A percentile compares a stretch with the other conserved stretches of the same genome.
Evolutionary conservation across 2,797 vertebrate species (phyloP).

Genomic region (Triplophysa yarkandensis): DNA sequence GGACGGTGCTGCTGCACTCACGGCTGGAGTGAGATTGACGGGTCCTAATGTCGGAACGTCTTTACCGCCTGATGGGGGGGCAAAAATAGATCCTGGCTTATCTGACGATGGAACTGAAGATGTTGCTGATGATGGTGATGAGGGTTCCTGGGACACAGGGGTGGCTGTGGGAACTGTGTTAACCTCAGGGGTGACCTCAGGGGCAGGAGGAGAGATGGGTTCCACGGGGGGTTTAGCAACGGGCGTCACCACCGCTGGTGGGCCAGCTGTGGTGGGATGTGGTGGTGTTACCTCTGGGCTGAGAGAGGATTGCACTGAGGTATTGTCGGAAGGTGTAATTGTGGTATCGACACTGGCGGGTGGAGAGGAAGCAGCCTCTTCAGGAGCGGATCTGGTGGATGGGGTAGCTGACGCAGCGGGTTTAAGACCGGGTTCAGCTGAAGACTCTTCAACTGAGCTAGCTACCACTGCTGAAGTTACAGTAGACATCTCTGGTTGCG

Average conservation of each 20-base stretch:
- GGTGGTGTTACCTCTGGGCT: slow-evolving; percentile 17
- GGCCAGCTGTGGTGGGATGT: slow-evolving; percentile 6
- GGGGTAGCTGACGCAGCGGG: slow-evolving; percentile 24
- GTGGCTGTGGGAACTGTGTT: slow-evolving; percentile 6
- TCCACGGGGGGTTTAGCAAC: slow-evolving; percentile 54
- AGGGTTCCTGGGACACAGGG: slow-evolving; percentile 50
- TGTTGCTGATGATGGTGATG: slow-evolving; percentile 38
- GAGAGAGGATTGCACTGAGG: slow-evolving; percentile 23
- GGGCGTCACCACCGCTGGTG: slow-evolving; percentile 46
- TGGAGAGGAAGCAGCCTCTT: slow-evolving; percentile 14
- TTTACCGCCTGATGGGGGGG: slow-evolving; percentile 59
- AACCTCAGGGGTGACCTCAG: slow-evolving; percentile 35
- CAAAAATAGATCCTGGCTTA: slow-evolving; percentile 77
- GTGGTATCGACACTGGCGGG: slow-evolving; percentile 30
- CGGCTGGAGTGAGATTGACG: slow-evolving; percentile 51
- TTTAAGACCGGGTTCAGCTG: slow-evolving; percentile 47
- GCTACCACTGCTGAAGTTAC: no score
- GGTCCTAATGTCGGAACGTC: slow-evolving; percentile 59
- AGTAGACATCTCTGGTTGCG: slow-evolving; percentile 59
- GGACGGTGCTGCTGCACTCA: slow-evolving; percentile 62
- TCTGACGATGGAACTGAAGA: slow-evolving; percentile 71
- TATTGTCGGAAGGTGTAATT: slow-evolving; percentile 4
- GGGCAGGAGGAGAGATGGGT: slow-evolving; percentile 10
- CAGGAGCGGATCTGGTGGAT: slow-evolving; percentile 8
- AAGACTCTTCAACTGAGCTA: slow-evolving; percentile 40